Evolutionary conservation across 2,888 invertebrate genomes (phyloP).

Genomic region (Athetis lepigone): DNA sequence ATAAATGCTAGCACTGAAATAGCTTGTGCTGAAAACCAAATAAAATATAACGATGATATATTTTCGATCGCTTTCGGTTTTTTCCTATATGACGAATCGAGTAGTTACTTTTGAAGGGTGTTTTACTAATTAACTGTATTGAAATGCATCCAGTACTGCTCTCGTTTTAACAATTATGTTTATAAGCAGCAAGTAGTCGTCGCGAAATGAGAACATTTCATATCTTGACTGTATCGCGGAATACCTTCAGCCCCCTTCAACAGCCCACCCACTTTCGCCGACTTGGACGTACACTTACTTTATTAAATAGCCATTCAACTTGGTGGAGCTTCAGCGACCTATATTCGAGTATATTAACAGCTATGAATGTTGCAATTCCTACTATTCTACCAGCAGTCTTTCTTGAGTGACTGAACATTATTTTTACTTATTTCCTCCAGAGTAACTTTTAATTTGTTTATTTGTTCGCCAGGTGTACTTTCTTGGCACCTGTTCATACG

Average conservation of each 20-base stretch:
- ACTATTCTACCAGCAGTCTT: constrained; percentile 45
- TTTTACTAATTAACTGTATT: no score
- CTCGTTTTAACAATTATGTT: constrained; percentile 19
- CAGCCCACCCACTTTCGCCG: constrained; percentile 68
- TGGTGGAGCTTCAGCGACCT: constrained; percentile 69
- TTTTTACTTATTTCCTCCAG: constrained; percentile 49
- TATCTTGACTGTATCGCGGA: constrained; percentile 44
- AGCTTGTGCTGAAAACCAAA: constrained; percentile 32
- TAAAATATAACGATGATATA: constrained; percentile 40
- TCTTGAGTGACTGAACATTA: constrained; percentile 40
- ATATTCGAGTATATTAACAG: constrained; percentile 66
- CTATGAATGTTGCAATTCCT: constrained; percentile 51
- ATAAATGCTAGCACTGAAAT: constrained; percentile 42
- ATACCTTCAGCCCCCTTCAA: constrained; percentile 65
- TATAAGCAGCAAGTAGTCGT: constrained; percentile 9
- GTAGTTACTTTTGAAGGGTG: neutral
- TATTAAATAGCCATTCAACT: constrained; percentile 76
- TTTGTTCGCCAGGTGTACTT: constrained; percentile 13
- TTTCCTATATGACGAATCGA: constrained; percentile 10
- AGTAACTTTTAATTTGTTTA: constrained; percentile 44
- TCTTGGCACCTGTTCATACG: constrained; percentile 63
- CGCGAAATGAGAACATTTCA: constrained; percentile 52
- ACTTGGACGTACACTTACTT: constrained; percentile 70
- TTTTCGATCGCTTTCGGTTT: neutral
- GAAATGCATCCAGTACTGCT: no score